These are phyloP conservation scores for Bucorvus abyssinicus DNA, from an alignment of 2,797 vertebrate species.

Conservation along the genomic window DNA sequence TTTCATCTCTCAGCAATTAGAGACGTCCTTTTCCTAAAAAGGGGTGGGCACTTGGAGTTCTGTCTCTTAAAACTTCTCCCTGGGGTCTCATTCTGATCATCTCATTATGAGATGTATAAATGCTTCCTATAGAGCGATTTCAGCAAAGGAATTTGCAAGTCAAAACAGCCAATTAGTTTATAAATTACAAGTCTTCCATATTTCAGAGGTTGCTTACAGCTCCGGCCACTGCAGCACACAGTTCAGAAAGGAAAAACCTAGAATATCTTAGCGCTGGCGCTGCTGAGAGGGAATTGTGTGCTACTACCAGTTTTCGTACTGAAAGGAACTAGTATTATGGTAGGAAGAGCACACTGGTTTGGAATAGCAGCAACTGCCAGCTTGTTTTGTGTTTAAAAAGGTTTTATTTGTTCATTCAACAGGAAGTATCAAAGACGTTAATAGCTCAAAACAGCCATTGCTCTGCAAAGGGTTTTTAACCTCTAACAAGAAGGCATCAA, in stretches of 20 bases:
- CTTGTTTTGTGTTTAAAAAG: conserved; percentile 1
- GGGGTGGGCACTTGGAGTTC: background rate
- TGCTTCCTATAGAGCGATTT: background rate
- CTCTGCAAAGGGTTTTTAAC: background rate
- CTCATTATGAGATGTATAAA: background rate
- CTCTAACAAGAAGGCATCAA: background rate
- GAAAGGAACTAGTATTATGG: background rate
- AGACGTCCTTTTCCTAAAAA: background rate
- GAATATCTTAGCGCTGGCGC: background rate
- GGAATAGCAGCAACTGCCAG: background rate
- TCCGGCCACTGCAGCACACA: background rate
- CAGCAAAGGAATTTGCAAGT: background rate
- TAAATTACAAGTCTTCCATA: background rate
- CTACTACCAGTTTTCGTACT: background rate
- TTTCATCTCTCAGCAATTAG: background rate
- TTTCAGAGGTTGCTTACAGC: background rate
- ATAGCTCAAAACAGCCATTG: conserved; percentile 6
- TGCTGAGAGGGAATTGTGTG: background rate
- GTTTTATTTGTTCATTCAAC: background rate
- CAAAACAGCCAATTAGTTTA: background rate
- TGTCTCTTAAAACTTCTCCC: background rate
- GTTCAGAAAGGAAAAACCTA: background rate
- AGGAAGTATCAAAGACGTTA: background rate
- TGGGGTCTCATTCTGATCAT: background rate
- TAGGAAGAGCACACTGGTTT: background rate